Base-by-base conservation (phyloP, 1,140 invertebrate genomes). In the Drosophila cardini region DNA sequence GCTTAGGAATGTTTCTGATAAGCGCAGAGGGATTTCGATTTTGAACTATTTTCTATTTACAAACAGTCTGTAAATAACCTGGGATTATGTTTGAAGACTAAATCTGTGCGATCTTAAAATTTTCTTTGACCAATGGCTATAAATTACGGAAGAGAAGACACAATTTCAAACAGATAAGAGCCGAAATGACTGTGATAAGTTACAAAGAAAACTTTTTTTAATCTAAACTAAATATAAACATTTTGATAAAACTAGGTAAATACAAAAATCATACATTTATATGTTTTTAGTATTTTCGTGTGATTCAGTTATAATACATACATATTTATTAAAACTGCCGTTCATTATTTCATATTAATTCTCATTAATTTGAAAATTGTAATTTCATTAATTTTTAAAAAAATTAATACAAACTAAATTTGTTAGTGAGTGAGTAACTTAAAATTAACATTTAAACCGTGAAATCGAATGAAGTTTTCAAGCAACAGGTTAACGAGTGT, bases 401-500 rank as follows among this genome's bases (percentile, higher is more conserved):
- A 53, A 2, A 43, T 16, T 15, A 34, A 34, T 38, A 18, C 6
- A 18, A 48, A 13, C 43, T 21, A 10, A 50, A 36, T 46, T 60
- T n/a, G n/a, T n/a, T n/a, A 26, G 4, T 5, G 21, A 26, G 21
- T 26, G 21, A 26, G 34, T 18, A 40, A 13, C 43, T 9, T 26
- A 9, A n/a, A 62, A 50, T 32, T 40, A 32, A 32, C 34, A 50
- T 38, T 13, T 26, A 42, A 63, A 52, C 48, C n/a, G 16, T 34
- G 30, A 11, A 50, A 57, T 52, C 10, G 13, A 64, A 2, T 64
- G 52, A 13, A 57, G 61, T 9, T 55, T 48, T 61, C 48, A 36
- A 45, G 71, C 71, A 61, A 61, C 56, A 69, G 64, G 71, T 73
- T 69, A 69, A 61, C 62, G 43, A 61, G 46, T 69, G 71, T 55